Conservation (phyloP, 2,888 invertebrate species). For the Pammene aurita region DNA sequence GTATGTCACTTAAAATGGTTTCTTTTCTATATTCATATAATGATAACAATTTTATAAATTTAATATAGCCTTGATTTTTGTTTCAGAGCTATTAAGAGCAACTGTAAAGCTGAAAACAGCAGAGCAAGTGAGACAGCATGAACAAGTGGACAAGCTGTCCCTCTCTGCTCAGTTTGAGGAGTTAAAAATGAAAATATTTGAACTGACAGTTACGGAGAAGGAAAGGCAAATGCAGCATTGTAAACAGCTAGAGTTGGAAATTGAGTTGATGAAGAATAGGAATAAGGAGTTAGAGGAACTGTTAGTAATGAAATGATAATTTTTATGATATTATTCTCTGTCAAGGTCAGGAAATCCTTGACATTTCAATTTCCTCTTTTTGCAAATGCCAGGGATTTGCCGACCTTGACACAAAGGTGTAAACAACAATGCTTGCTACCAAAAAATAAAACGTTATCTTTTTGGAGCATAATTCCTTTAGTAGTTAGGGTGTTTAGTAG, state of each 20-base stretch:
- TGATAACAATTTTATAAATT: no score
- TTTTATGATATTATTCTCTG: background rate
- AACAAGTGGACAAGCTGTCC: constrained; percentile 56
- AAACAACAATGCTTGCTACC: no score
- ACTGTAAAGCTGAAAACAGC: constrained; percentile 53
- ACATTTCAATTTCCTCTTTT: no score
- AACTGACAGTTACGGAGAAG: constrained; percentile 55
- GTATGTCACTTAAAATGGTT: no score
- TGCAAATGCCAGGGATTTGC: no score
- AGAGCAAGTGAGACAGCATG: constrained; percentile 47
- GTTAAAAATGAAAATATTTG: constrained; percentile 56
- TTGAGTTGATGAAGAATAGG: constrained; percentile 53
- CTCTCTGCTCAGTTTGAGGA: constrained; percentile 57
- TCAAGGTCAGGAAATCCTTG: no score
- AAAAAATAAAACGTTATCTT: no score
- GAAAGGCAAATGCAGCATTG: constrained; percentile 56
- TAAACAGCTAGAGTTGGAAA: constrained; percentile 56
- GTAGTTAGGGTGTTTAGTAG: no score
- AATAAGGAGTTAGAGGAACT: constrained; percentile 65
- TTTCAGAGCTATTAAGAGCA: constrained; percentile 58
- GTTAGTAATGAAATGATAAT: constrained; percentile 52
- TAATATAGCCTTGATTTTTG: background rate
- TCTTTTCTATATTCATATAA: no score
- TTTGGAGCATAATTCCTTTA: no score
- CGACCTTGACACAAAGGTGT: no score